phyloP scores from a whole-genome alignment of 92 coral and sea anemone genomes.

The Zoanthus sansibaricus region DNA sequence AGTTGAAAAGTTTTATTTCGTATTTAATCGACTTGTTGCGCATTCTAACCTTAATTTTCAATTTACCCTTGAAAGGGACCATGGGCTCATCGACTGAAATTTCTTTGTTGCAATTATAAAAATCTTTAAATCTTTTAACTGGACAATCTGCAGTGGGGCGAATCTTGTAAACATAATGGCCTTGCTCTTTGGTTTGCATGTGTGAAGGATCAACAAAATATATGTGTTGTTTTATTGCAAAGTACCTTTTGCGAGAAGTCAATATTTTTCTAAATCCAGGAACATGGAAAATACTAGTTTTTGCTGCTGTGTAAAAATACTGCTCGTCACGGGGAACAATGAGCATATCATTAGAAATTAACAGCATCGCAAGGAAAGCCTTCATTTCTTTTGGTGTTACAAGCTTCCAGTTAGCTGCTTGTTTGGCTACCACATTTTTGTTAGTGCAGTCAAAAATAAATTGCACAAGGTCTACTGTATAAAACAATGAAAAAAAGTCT shows the following conservation, averaged over 20 bases:
- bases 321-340: too few species aligned
- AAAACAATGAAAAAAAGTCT: too few species aligned
- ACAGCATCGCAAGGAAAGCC: too few species aligned
- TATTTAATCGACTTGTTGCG: too few species aligned
- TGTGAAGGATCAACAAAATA: conserved; percentile 58
- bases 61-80: conserved; percentile 63
- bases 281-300: conserved; percentile 20
- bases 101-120: conserved; percentile 46
- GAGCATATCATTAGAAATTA: too few species aligned
- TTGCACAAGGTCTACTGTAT: too few species aligned
- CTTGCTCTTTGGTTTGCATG: conserved; percentile 33
- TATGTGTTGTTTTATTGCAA: conserved; percentile 39
- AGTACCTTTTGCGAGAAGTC: conserved; percentile 1
- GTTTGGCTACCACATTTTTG: too few species aligned
- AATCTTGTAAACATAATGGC: conserved; percentile 56
- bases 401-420: too few species aligned
- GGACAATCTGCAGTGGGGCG: conserved; percentile 16
- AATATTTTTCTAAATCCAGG: conserved; percentile 29
- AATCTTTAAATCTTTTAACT: conserved; percentile 24
- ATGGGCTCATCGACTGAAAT: conserved; percentile 59
- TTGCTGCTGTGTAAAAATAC: conserved; percentile 39
- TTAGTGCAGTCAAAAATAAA: too few species aligned
- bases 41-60: conserved; percentile 29
- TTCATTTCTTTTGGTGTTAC: too few species aligned
- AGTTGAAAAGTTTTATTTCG: too few species aligned